Percentiles rank a stretch among this genome's conserved stretches.
These are phyloP conservation scores for Okapia johnstoni DNA, from an alignment of 2,113 vertebrate genomes.

Conservation along the genomic window DNA sequence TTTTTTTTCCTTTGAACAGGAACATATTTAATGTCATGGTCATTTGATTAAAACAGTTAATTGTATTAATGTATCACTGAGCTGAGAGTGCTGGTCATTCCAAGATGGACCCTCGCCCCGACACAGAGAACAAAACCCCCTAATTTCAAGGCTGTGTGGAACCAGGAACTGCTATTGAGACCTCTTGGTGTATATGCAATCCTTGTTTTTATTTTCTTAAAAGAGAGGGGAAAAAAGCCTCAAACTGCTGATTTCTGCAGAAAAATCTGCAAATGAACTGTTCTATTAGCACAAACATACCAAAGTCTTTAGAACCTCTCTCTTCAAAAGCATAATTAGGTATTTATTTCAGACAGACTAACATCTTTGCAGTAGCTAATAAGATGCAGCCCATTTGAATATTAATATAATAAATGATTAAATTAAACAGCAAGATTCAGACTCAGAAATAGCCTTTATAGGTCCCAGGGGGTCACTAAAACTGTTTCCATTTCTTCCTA, in stretches of 20 bases:
- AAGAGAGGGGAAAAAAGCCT: conserved; percentile 63
- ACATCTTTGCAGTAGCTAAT: conserved; percentile 90
- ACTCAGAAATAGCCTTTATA: conserved; percentile 91
- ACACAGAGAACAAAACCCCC: neutral
- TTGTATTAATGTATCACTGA: conserved; percentile 80
- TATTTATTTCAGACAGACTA: conserved; percentile 89
- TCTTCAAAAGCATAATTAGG: conserved; percentile 89
- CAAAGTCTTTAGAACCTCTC: conserved; percentile 86
- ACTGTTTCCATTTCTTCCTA: conserved; percentile 86
- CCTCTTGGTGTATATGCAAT: conserved; percentile 70
- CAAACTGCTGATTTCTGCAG: conserved; percentile 84
- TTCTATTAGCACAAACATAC: conserved; percentile 85
- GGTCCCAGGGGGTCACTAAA: conserved; percentile 89
- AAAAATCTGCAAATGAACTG: conserved; percentile 85
- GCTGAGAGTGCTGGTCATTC: conserved; percentile 73
- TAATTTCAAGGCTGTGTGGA: neutral
- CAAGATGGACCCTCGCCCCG: conserved; percentile 42
- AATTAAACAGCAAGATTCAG: conserved; percentile 92
- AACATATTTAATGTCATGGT: conserved; percentile 81
- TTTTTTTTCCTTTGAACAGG: conserved; percentile 75
- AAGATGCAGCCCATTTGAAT: conserved; percentile 91
- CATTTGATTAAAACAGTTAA: conserved; percentile 81
- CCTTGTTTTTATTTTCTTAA: conserved; percentile 79
- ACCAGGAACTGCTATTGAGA: conserved; percentile 53
- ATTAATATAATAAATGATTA: conserved; percentile 93